A percentile compares a stretch with the other conserved stretches of the same genome.
phyloP scores from a whole-genome alignment of 2,113 vertebrate genomes.

The Muscicapa adusta region DNA sequence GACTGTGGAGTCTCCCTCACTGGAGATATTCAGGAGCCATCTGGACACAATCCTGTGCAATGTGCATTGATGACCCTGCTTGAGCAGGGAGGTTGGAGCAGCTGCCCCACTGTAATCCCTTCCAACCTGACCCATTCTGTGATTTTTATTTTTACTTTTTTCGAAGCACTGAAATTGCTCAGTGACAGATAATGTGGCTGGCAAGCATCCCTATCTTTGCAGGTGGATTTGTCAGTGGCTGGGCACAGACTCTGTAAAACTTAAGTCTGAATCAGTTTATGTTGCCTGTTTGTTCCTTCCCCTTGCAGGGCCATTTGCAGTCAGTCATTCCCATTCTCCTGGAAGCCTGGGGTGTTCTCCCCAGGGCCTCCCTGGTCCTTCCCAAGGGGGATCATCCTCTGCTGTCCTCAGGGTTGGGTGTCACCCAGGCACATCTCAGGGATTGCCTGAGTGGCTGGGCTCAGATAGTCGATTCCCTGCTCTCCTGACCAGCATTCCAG shows the following conservation, averaged over 20 bases:
- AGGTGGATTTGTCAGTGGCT: neutral
- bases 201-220: neutral
- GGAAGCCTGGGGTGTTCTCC: neutral
- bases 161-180: neutral
- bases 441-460: neutral
- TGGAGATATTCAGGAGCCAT: neutral
- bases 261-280: neutral
- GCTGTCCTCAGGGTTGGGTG: neutral
- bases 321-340: neutral
- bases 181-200: accelerated
- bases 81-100: neutral
- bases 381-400: neutral
- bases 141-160: neutral
- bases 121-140: neutral
- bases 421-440: neutral
- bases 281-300: neutral
- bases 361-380: neutral
- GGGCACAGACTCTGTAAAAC: neutral
- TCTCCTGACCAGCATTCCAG: neutral
- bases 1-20: neutral
- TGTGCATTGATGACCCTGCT: neutral
- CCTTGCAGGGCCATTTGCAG: neutral
- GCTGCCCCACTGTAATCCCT: neutral
- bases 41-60: neutral
- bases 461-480: accelerated